Evolutionary conservation across 2,888 invertebrate species (phyloP).

Genomic region (Ferdinandea cuprea): DNA sequence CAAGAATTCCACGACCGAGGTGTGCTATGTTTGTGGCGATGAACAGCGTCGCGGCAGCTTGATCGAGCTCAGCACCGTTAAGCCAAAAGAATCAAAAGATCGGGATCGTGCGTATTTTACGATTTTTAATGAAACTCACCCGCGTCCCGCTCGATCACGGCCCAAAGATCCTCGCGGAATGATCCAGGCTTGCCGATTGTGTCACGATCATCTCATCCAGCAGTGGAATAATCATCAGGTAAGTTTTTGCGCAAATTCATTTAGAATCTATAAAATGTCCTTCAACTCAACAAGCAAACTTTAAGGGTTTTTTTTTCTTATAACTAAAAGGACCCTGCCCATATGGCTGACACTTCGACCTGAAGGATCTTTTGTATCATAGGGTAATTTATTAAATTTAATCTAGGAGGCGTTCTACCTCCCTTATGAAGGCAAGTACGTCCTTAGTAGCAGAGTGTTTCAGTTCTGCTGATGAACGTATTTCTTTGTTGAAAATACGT

Average conservation of each 20-base stretch:
- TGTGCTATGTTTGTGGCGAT: constrained; percentile 95
- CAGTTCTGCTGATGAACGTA: no score
- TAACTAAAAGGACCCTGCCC: no score
- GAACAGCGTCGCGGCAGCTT: constrained; percentile 93
- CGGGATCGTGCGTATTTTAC: constrained; percentile 88
- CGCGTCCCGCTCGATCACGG: constrained; percentile 92
- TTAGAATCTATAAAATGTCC: background rate
- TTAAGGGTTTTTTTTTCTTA: no score
- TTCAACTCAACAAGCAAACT: no score
- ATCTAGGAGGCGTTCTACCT: no score
- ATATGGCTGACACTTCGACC: no score
- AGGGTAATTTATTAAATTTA: no score
- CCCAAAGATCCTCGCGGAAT: constrained; percentile 92
- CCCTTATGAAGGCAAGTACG: no score
- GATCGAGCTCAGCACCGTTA: constrained; percentile 87
- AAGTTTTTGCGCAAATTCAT: no score
- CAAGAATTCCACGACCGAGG: constrained; percentile 94
- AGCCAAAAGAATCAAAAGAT: constrained; percentile 84
- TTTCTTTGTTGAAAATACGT: no score
- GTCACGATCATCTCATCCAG: constrained; percentile 92
- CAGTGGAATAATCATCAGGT: constrained; percentile 94
- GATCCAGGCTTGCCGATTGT: constrained; percentile 92
- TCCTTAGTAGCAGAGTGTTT: no score
- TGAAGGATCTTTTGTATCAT: no score
- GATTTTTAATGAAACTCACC: constrained; percentile 90